Percentiles rank a stretch among this genome's conserved stretches.
Evolutionary conservation across 37 sponge, comb jelly and placozoan genomes (phyloP).

Genomic region (Ianthella basta): DNA sequence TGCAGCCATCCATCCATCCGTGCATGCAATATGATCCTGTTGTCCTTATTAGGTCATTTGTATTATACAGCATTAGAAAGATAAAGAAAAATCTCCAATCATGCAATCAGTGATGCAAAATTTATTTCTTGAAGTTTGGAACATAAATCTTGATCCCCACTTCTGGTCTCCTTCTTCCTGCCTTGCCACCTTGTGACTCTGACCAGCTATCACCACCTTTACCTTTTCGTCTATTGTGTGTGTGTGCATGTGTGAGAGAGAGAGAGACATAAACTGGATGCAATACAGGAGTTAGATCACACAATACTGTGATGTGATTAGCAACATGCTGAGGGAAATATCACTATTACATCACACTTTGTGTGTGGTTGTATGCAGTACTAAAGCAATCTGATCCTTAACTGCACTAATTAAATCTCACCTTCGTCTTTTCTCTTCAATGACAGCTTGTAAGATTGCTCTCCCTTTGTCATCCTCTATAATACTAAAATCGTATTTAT

Average conservation of each 20-base stretch:
- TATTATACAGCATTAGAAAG: too few species aligned
- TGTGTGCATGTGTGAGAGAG: neutral
- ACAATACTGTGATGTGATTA: neutral
- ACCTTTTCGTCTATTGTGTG: conserved; percentile 47
- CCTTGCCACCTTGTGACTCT: neutral
- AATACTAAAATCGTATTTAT: conserved; percentile 63
- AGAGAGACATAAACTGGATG: too few species aligned
- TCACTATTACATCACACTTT: too few species aligned
- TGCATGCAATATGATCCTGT: too few species aligned
- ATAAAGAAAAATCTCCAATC: too few species aligned
- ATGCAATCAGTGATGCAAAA: too few species aligned
- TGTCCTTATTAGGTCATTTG: too few species aligned
- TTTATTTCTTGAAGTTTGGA: conserved; percentile 50
- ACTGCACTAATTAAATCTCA: too few species aligned
- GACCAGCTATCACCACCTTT: conserved; percentile 40
- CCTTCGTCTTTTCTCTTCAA: conserved; percentile 79
- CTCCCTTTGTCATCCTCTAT: conserved; percentile 62
- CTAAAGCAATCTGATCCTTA: too few species aligned
- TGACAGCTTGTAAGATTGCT: conserved; percentile 53
- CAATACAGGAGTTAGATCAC: too few species aligned
- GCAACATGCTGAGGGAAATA: too few species aligned
- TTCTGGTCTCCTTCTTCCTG: conserved; percentile 55
- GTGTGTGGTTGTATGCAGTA: neutral
- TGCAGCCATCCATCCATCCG: too few species aligned
- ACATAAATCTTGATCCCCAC: conserved; percentile 80